These are phyloP conservation scores for Isoperla grammatica DNA, from an alignment of 2,888 invertebrate species.

Conservation along the genomic window DNA sequence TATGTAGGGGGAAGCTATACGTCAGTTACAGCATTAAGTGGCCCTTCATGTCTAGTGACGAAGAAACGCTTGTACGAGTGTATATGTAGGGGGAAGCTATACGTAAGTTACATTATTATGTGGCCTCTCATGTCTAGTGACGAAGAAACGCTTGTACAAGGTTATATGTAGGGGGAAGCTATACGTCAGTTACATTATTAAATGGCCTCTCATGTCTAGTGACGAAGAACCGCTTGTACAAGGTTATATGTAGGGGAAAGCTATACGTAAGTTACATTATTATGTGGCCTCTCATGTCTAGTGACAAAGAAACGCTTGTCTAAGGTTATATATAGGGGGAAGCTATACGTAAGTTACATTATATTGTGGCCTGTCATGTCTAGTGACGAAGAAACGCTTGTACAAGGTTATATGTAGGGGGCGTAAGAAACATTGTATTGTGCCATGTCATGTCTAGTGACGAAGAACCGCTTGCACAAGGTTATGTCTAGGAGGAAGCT, in stretches of 20 bases:
- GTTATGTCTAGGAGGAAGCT: too few relatives aligned
- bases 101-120: slow-evolving; percentile 51
- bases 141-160: slow-evolving; percentile 87
- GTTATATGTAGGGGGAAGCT: slow-evolving; percentile 81
- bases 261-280: slow-evolving; percentile 61
- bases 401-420: slow-evolving; percentile 88
- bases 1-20: slow-evolving; percentile 76
- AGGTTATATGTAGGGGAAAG: slow-evolving; percentile 81
- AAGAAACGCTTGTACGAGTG: slow-evolving; percentile 88
- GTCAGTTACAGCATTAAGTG: too few relatives aligned
- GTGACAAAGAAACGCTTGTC: too few relatives aligned
- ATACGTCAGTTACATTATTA: slow-evolving; percentile 58
- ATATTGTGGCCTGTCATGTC: too few relatives aligned
- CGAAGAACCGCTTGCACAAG: too few relatives aligned
- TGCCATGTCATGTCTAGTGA: too few relatives aligned
- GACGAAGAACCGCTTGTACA: slow-evolving; percentile 86
- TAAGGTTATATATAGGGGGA: too few relatives aligned
- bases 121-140: slow-evolving; percentile 85
- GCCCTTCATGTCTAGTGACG: slow-evolving; percentile 93
- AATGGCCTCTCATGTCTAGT: slow-evolving; percentile 97
- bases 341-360: too few relatives aligned
- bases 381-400: slow-evolving; percentile 88
- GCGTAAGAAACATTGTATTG: slow-evolving; percentile 58
- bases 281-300: too few relatives aligned
- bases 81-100: slow-evolving; percentile 77